Evolutionary conservation across 2,113 vertebrate genomes (phyloP).

Genomic region (Upupa epops): DNA sequence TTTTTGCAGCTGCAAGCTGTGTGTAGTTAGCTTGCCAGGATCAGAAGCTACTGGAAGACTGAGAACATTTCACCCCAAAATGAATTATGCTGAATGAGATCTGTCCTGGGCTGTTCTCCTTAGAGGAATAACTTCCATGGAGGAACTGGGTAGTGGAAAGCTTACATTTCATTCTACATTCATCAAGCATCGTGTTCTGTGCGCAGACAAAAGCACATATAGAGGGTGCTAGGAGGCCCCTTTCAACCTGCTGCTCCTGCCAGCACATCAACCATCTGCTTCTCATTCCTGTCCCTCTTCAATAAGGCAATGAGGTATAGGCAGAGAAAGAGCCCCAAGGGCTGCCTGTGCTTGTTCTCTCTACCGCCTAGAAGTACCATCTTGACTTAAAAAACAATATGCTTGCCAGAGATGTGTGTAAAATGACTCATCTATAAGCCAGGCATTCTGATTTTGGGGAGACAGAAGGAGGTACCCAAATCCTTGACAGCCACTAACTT

Average conservation of each 20-base stretch:
- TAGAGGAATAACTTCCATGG: not conserved
- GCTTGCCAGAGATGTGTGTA: not conserved
- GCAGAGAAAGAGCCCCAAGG: not conserved
- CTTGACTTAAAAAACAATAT: not conserved
- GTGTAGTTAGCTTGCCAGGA: not conserved
- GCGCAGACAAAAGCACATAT: not conserved
- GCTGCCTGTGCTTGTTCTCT: not conserved
- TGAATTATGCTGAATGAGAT: not conserved
- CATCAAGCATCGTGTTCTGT: not conserved
- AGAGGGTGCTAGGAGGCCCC: not conserved
- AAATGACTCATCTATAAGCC: not conserved
- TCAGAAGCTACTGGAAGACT: not conserved
- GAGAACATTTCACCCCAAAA: not conserved
- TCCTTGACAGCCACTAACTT: not conserved
- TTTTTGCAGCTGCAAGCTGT: not conserved
- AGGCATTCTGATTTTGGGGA: not conserved
- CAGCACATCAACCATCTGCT: rapidly evolving
- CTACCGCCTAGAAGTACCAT: not conserved
- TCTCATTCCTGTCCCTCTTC: not conserved
- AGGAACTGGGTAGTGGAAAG: not conserved
- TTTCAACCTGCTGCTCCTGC: not conserved
- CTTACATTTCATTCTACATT: not conserved
- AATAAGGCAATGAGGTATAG: not conserved
- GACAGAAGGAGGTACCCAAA: not conserved
- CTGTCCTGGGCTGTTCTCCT: not conserved